A percentile compares a stretch with the other conserved stretches of the same genome.
These are phyloP conservation scores for Phengaris arion DNA, from an alignment of 2,888 invertebrate genomes.

Conservation along the genomic window DNA sequence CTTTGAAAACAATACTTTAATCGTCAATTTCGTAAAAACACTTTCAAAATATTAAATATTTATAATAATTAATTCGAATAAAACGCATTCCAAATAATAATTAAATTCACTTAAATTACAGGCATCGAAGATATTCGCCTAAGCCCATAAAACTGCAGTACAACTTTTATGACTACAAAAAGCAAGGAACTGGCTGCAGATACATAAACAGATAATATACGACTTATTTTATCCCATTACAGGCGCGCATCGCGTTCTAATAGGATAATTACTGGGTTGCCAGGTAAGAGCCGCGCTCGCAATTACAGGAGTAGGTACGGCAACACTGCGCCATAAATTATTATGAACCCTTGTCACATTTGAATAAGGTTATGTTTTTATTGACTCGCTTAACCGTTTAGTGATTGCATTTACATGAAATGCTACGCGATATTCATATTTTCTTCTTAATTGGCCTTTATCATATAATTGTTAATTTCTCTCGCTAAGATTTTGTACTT, in stretches of 20 bases:
- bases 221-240: constrained; percentile 37
- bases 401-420: neutral
- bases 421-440: neutral
- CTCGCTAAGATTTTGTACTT: neutral
- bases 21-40: too few species aligned
- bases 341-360: constrained; percentile 9
- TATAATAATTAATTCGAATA: neutral
- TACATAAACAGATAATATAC: constrained; percentile 35
- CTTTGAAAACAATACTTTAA: too few species aligned
- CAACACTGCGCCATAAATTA: constrained; percentile 23
- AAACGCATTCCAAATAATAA: neutral
- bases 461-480: neutral
- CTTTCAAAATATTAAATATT: too few species aligned
- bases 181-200: constrained; percentile 13
- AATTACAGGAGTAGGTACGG: constrained; percentile 35
- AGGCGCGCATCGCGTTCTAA: constrained; percentile 36
- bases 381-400: neutral
- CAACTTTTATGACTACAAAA: constrained; percentile 22
- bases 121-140: constrained; percentile 1
- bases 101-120: neutral
- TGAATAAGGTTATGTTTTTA: constrained; percentile 23
- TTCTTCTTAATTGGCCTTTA: neutral
- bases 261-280: constrained; percentile 44
- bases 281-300: constrained; percentile 38
- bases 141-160: constrained; percentile 15